Percentiles rank a stretch among this genome's conserved stretches.
These are phyloP conservation scores for Pseudochirops cupreus DNA, from an alignment of 2,797 vertebrate genomes.

Conservation along the genomic window DNA sequence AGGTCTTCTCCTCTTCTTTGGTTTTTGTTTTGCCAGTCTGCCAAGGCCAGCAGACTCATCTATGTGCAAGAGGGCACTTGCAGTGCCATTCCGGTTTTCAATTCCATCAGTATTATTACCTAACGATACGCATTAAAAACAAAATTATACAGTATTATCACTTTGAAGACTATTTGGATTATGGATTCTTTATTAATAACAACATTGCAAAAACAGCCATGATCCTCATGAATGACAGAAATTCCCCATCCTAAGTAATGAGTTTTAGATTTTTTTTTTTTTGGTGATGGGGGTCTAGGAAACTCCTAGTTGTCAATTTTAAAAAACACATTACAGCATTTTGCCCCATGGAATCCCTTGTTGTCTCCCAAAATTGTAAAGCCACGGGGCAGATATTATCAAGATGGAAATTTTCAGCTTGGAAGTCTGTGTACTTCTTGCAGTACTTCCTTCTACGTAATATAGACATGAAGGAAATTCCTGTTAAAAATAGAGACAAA, in stretches of 20 bases:
- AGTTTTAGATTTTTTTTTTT: slow-evolving; percentile 61
- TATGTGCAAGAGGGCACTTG: slow-evolving; percentile 96
- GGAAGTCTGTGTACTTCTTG: slow-evolving; percentile 63
- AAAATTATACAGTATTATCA: slow-evolving; percentile 78
- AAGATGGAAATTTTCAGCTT: slow-evolving; percentile 70
- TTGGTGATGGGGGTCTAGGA: slow-evolving; percentile 17
- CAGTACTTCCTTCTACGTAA: slow-evolving; percentile 62
- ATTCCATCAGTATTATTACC: slow-evolving; percentile 92
- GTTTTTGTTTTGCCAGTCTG: slow-evolving; percentile 93
- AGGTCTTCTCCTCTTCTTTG: slow-evolving; percentile 94
- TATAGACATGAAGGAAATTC: slow-evolving; percentile 68
- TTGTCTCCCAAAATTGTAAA: slow-evolving; percentile 67
- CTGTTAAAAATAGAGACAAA: slow-evolving; percentile 69
- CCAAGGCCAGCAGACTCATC: slow-evolving; percentile 92
- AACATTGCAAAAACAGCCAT: slow-evolving; percentile 71
- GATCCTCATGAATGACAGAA: slow-evolving; percentile 82
- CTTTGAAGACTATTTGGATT: not conserved
- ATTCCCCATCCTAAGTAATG: slow-evolving; percentile 66
- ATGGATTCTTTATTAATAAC: slow-evolving; percentile 64
- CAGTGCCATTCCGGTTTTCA: slow-evolving; percentile 97
- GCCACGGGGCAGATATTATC: slow-evolving; percentile 57
- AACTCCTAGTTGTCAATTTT: slow-evolving; percentile 66
- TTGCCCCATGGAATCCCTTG: slow-evolving; percentile 65
- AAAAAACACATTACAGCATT: slow-evolving; percentile 56
- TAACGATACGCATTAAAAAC: slow-evolving; percentile 79